Percentiles rank a stretch among this genome's conserved stretches.
Conservation (phyloP, 1,140 invertebrate genomes). For the Paraescarpia echinospica region DNA sequence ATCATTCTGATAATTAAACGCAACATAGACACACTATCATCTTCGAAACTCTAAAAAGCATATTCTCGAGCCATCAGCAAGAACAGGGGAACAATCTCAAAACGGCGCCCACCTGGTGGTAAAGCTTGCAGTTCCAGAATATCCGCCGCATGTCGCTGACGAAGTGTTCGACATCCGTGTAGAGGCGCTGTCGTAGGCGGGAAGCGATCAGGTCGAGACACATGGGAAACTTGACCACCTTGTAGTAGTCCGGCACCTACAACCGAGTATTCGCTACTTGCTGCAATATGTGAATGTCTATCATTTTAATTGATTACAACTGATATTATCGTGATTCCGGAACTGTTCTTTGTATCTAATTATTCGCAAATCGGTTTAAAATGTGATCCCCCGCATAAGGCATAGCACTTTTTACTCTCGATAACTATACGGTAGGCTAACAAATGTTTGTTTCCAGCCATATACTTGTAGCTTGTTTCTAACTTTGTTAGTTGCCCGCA, state of each 20-base stretch:
- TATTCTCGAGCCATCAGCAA: too few relatives aligned
- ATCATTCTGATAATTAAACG: too few relatives aligned
- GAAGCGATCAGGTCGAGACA: conserved; percentile 8
- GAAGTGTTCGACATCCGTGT: background rate
- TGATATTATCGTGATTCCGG: background rate
- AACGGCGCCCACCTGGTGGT: background rate
- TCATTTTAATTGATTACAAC: background rate
- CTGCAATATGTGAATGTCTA: background rate
- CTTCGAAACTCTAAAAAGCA: too few relatives aligned
- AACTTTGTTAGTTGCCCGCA: too few relatives aligned
- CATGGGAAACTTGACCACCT: conserved; percentile 12
- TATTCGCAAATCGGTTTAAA: background rate
- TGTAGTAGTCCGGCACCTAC: conserved; percentile 16
- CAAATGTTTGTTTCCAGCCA: background rate
- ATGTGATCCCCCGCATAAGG: background rate
- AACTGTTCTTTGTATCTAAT: background rate
- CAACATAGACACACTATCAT: too few relatives aligned
- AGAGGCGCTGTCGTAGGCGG: background rate
- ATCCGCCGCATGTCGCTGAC: conserved; percentile 12
- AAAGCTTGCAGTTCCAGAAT: conserved; percentile 17
- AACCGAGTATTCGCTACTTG: background rate
- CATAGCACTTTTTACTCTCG: background rate
- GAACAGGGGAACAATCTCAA: too few relatives aligned
- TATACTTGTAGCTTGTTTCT: background rate
- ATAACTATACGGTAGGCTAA: background rate